A percentile compares a stretch with the other conserved stretches of the same genome.
Conservation (phyloP, 2,113 vertebrate genomes). For the Aythya baeri region DNA sequence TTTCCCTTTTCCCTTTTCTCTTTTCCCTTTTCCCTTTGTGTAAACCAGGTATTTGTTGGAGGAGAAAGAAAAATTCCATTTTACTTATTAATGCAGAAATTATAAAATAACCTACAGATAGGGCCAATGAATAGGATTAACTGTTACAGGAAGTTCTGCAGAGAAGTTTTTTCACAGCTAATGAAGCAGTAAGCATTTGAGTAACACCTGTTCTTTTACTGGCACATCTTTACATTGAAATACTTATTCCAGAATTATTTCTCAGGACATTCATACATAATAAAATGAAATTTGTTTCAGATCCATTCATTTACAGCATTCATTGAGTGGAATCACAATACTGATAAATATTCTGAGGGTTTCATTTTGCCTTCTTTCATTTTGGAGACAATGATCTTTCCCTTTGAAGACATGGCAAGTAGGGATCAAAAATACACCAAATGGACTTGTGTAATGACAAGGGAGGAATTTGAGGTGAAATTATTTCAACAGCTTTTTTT, state of each 20-base stretch:
- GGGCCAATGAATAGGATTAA: background rate
- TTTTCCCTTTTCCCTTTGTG: background rate
- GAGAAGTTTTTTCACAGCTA: background rate
- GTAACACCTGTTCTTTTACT: background rate
- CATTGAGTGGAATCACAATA: background rate
- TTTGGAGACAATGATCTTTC: background rate
- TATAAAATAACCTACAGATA: background rate
- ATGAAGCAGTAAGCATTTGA: background rate
- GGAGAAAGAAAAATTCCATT: background rate
- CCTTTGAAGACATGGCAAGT: background rate
- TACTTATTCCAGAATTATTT: background rate
- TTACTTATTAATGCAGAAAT: background rate
- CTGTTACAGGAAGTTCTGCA: background rate
- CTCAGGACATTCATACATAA: background rate
- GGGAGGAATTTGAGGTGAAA: background rate
- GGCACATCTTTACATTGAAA: background rate
- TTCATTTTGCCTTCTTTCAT: too few relatives aligned
- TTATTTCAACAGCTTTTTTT: background rate
- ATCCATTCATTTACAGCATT: background rate
- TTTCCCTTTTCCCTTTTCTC: fast-evolving
- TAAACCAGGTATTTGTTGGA: background rate
- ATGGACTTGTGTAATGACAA: background rate
- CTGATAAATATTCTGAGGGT: background rate
- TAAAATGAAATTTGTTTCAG: background rate
- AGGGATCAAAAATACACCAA: background rate